Conservation (phyloP, 2,113 vertebrate genomes). For the Peromyscus polionotus region DNA sequence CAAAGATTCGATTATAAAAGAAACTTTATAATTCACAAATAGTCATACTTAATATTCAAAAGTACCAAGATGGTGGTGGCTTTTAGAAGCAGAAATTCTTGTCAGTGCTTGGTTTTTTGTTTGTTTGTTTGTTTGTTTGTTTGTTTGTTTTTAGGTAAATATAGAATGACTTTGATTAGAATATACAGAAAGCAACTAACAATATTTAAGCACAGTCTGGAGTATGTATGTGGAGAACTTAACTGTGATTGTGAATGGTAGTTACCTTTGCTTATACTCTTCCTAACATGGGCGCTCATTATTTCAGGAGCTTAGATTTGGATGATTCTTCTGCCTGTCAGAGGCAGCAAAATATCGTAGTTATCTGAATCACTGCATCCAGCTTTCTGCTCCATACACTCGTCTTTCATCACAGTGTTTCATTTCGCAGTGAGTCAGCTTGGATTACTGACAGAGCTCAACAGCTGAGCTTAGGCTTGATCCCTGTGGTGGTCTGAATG, state of each 20-base stretch:
- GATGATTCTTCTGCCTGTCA: not conserved
- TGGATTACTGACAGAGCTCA: not conserved
- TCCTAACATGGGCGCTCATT: not conserved
- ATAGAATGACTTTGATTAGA: not conserved
- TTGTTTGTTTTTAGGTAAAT: not conserved
- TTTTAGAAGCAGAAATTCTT: constrained; percentile 7
- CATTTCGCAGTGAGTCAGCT: not conserved
- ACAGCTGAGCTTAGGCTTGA: not conserved
- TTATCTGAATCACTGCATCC: not conserved
- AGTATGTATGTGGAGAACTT: not conserved
- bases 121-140: too few species aligned
- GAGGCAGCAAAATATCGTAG: not conserved
- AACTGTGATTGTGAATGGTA: not conserved
- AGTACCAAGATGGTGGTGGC: not conserved
- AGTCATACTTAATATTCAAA: constrained; percentile 19
- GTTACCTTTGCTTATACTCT: not conserved
- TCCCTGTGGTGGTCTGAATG: not conserved
- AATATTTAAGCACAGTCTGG: too few species aligned
- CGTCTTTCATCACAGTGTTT: not conserved
- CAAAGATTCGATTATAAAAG: constrained; percentile 22
- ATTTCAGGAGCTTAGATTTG: not conserved
- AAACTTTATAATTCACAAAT: not conserved
- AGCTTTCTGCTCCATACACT: not conserved
- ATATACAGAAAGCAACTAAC: not conserved
- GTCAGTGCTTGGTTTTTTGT: not conserved